These are phyloP conservation scores for Cataglyphis cursor DNA, from an alignment of 2,888 invertebrate genomes.

Conservation along the genomic window DNA sequence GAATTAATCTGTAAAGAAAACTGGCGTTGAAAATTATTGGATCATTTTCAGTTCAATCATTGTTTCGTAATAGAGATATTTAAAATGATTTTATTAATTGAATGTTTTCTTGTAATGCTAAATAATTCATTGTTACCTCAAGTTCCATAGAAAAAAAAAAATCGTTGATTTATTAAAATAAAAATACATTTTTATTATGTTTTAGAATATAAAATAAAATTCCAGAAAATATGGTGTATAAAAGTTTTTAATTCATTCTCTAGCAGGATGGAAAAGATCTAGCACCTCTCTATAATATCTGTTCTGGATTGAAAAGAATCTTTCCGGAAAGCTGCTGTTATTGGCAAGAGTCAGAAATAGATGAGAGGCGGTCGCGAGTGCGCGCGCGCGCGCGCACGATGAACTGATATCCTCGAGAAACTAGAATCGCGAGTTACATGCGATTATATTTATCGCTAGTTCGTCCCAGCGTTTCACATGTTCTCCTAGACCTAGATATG, in stretches of 20 bases:
- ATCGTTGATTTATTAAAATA: neutral
- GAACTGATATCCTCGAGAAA: slow-evolving; percentile 57
- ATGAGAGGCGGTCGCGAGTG: slow-evolving; percentile 34
- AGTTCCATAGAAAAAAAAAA: neutral
- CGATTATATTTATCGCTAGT: slow-evolving; percentile 54
- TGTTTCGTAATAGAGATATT: neutral
- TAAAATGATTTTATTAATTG: neutral
- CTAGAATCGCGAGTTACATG: slow-evolving; percentile 47
- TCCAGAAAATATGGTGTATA: neutral
- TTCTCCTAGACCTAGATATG: slow-evolving; percentile 61
- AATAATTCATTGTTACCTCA: neutral
- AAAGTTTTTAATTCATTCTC: neutral
- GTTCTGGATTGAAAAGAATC: neutral
- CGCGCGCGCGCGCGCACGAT: slow-evolving; percentile 21
- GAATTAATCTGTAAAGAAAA: neutral
- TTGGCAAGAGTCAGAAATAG: slow-evolving; percentile 39
- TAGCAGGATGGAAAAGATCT: neutral
- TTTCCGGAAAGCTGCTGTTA: slow-evolving; percentile 26
- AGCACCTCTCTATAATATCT: neutral
- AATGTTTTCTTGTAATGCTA: neutral
- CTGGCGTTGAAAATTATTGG: neutral
- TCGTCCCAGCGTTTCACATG: slow-evolving; percentile 42
- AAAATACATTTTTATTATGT: neutral
- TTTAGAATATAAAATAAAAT: neutral
- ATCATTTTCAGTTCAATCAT: neutral